Evolutionary conservation across 2,888 invertebrate genomes (phyloP).

Genomic region (Cataglyphis altisquamis): DNA sequence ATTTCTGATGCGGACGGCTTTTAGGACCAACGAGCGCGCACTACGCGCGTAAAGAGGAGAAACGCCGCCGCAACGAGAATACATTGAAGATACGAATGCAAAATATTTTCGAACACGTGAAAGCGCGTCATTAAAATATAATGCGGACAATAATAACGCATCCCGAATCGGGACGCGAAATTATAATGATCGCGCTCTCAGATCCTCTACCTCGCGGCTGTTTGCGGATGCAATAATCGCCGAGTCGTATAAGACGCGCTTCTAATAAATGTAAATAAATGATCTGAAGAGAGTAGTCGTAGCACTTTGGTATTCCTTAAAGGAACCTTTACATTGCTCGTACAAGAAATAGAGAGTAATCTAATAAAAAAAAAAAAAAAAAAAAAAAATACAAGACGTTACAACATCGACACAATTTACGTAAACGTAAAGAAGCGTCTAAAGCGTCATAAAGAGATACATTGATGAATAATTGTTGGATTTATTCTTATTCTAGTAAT

Average conservation of each 20-base stretch:
- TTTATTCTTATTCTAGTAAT: background rate
- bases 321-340: background rate
- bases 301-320: background rate
- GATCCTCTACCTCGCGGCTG: background rate
- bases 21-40: conserved; percentile 55
- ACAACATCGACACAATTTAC: background rate
- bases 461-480: background rate
- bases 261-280: conserved; percentile 34
- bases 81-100: conserved; percentile 42
- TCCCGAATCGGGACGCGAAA: conserved; percentile 12
- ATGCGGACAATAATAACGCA: conserved; percentile 53
- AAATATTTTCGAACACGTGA: conserved; percentile 38
- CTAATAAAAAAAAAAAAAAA: background rate
- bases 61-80: conserved; percentile 34
- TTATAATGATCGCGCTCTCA: conserved; percentile 28
- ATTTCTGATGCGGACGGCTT: conserved; percentile 68
- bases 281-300: background rate
- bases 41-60: conserved; percentile 34
- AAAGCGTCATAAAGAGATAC: background rate
- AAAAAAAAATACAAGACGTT: background rate
- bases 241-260: conserved; percentile 2
- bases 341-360: background rate
- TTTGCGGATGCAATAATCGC: background rate
- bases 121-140: conserved; percentile 64
- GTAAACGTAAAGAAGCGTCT: background rate